These are phyloP conservation scores for Halichondria panicea DNA, from an alignment of 37 sponge, comb jelly and placozoan genomes.

Conservation along the genomic window DNA sequence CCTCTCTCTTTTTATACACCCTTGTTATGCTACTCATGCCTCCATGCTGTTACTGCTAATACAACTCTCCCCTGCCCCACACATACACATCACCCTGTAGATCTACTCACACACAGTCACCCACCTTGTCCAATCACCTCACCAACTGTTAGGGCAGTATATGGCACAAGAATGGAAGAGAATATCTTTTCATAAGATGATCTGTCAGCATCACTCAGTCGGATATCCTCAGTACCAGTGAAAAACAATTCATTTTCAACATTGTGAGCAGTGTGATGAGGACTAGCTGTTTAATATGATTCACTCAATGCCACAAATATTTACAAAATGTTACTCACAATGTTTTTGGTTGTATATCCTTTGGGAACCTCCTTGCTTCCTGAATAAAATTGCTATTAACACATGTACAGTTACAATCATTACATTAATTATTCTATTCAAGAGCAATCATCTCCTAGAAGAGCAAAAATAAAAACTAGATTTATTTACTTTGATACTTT, in stretches of 20 bases:
- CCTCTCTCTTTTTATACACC: not conserved
- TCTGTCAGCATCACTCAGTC: not conserved
- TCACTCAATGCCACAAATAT: no score
- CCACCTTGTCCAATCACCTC: not conserved
- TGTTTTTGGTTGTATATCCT: no score
- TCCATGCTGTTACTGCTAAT: not conserved
- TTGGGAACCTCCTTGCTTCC: not conserved
- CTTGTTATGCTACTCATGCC: not conserved
- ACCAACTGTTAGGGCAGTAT: not conserved
- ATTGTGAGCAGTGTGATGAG: not conserved
- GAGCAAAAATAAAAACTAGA: no score
- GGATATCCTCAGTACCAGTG: not conserved
- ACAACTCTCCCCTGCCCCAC: no score
- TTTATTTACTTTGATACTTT: no score
- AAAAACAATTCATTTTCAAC: not conserved
- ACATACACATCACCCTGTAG: no score
- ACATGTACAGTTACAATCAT: no score
- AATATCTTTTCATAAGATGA: not conserved
- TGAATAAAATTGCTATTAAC: no score
- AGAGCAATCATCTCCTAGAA: no score
- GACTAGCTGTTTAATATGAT: not conserved
- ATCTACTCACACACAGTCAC: not conserved
- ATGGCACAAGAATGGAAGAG: not conserved
- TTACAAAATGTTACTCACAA: no score
- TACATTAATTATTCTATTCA: no score